Conservation (phyloP, 1,140 invertebrate genomes). For the Batillaria attramentaria region DNA sequence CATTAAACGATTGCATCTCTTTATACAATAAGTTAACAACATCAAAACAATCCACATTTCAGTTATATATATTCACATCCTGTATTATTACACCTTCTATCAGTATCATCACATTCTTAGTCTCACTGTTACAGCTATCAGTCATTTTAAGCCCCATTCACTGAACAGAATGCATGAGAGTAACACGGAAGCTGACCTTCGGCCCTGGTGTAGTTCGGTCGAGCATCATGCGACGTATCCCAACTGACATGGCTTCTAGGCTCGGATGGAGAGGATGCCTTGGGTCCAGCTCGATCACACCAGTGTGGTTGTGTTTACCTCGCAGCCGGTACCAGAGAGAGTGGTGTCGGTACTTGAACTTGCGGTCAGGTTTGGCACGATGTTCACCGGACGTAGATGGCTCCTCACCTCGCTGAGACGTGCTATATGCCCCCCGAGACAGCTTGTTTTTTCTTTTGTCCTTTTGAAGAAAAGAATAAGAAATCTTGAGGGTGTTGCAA, state of each 20-base stretch:
- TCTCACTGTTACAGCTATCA: neutral
- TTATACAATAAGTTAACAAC: too few relatives aligned
- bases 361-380: too few relatives aligned
- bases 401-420: too few relatives aligned
- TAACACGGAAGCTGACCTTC: constrained; percentile 30
- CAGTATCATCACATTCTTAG: neutral
- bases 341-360: constrained; percentile 6
- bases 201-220: constrained; percentile 40
- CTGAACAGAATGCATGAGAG: neutral
- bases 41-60: too few relatives aligned
- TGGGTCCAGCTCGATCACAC: constrained; percentile 46
- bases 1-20: too few relatives aligned
- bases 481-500: too few relatives aligned
- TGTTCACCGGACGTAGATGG: too few relatives aligned
- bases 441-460: neutral
- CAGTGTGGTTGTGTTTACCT: constrained; percentile 35
- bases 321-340: constrained; percentile 42
- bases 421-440: too few relatives aligned
- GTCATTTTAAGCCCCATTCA: neutral
- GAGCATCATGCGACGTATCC: constrained; percentile 37
- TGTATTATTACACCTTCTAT: too few relatives aligned
- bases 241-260: constrained; percentile 41
- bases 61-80: too few relatives aligned
- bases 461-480: neutral
- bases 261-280: constrained; percentile 43